Conservation (phyloP, 2,888 invertebrate genomes). For the Lochmaea crataegi region DNA sequence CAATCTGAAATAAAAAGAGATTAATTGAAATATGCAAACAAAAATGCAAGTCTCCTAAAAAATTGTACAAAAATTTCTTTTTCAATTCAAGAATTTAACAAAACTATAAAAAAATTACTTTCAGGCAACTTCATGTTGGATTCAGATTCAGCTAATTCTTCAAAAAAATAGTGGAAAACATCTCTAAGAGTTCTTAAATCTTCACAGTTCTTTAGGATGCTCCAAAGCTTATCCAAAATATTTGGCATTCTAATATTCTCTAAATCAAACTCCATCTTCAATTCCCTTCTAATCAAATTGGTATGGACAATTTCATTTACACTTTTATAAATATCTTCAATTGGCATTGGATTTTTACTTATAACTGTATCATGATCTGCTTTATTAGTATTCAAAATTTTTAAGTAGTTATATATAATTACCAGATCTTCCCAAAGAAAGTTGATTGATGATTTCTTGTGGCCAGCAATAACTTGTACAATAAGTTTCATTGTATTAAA, state of each 20-base stretch:
- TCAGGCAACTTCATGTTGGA: constrained; percentile 35
- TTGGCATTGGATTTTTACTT: constrained; percentile 30
- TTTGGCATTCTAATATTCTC: constrained; percentile 43
- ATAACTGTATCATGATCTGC: constrained; percentile 36
- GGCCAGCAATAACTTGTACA: constrained; percentile 49
- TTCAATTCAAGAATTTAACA: not conserved
- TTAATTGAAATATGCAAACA: too few species aligned
- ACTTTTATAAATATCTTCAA: constrained; percentile 24
- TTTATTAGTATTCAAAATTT: constrained; percentile 36
- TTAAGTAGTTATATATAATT: constrained; percentile 43
- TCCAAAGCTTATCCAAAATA: constrained; percentile 49
- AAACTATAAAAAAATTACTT: constrained; percentile 13
- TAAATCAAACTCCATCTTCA: constrained; percentile 38
- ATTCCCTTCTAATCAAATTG: constrained; percentile 33
- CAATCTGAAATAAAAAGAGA: constrained; percentile 21
- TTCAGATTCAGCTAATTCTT: constrained; percentile 44
- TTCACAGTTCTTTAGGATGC: constrained; percentile 47
- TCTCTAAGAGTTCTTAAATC: constrained; percentile 44
- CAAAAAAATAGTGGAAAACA: constrained; percentile 50
- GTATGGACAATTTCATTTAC: constrained; percentile 24
- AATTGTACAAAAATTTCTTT: not conserved
- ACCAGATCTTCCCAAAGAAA: constrained; percentile 49
- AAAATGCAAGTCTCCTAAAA: not conserved
- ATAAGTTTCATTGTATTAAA: constrained; percentile 40
- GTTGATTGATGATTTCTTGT: constrained; percentile 44